These are phyloP conservation scores for Adelges cooleyi DNA, from an alignment of 1,140 invertebrate genomes.

Conservation along the genomic window DNA sequence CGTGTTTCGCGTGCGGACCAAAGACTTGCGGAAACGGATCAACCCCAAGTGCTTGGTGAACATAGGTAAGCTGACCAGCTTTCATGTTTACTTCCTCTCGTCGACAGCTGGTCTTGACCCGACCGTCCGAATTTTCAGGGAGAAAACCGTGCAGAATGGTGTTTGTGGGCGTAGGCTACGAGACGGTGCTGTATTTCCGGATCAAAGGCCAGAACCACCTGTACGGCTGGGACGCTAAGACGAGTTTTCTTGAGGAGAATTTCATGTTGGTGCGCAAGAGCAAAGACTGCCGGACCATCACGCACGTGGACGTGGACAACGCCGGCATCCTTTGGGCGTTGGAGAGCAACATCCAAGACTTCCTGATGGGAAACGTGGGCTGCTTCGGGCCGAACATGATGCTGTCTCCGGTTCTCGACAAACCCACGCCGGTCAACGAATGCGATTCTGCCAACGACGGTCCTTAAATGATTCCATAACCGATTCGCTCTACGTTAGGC, in stretches of 20 bases:
- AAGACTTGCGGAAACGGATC: background rate
- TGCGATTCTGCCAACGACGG: too few species aligned
- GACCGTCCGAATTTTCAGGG: background rate
- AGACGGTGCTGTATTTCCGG: background rate
- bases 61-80: background rate
- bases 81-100: too few species aligned
- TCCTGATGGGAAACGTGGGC: background rate
- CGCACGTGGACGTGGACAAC: background rate
- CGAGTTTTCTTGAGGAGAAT: background rate
- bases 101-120: too few species aligned
- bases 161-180: background rate
- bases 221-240: background rate
- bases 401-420: background rate
- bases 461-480: too few species aligned
- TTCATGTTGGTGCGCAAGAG: background rate
- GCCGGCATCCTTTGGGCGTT: background rate
- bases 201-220: background rate
- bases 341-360: background rate
- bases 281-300: background rate
- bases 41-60: background rate
- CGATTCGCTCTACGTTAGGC: too few species aligned
- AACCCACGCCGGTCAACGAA: background rate
- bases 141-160: constrained; percentile 1
- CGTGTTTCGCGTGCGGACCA: background rate
- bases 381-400: background rate